Conservation (phyloP, 2,888 invertebrate genomes). For the Aleiodes alternator region DNA sequence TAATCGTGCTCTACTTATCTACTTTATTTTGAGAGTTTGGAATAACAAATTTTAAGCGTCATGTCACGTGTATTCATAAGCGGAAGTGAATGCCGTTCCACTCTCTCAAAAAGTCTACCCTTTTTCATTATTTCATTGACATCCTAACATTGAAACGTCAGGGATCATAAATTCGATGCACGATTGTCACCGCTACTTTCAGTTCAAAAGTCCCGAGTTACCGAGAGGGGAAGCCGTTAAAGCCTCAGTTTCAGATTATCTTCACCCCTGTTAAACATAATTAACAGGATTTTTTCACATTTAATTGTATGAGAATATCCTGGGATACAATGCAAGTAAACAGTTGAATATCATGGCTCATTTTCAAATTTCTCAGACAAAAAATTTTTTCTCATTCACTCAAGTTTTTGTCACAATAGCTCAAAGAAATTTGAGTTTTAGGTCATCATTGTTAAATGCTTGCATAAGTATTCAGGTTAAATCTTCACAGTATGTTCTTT, state of each 20-base stretch:
- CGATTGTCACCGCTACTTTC: conserved; percentile 54
- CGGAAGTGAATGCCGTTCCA: conserved; percentile 48
- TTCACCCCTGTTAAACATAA: conserved; percentile 56
- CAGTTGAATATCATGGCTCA: neutral
- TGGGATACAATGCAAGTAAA: conserved; percentile 43
- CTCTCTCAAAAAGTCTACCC: conserved; percentile 24
- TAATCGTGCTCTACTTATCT: conserved; percentile 20
- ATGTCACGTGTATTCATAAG: conserved; percentile 39
- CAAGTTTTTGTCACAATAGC: conserved; percentile 42
- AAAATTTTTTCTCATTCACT: neutral
- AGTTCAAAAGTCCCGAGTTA: conserved; percentile 44
- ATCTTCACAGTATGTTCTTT: conserved; percentile 22
- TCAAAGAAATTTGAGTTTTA: conserved; percentile 60
- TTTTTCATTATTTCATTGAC: conserved; percentile 2
- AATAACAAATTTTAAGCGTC: conserved; percentile 10
- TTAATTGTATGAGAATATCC: conserved; percentile 42
- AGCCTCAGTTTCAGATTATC: conserved; percentile 60
- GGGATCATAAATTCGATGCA: conserved; percentile 48
- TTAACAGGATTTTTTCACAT: conserved; percentile 31
- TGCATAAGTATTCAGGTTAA: conserved; percentile 61
- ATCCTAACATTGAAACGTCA: conserved; percentile 34
- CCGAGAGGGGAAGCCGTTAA: conserved; percentile 55
- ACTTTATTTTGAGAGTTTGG: conserved; percentile 4
- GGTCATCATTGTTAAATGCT: conserved; percentile 56
- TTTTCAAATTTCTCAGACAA: neutral